A percentile compares a stretch with the other conserved stretches of the same genome.
These are phyloP conservation scores for Etheostoma nigrum DNA, from an alignment of 2,797 vertebrate genomes.

Conservation along the genomic window DNA sequence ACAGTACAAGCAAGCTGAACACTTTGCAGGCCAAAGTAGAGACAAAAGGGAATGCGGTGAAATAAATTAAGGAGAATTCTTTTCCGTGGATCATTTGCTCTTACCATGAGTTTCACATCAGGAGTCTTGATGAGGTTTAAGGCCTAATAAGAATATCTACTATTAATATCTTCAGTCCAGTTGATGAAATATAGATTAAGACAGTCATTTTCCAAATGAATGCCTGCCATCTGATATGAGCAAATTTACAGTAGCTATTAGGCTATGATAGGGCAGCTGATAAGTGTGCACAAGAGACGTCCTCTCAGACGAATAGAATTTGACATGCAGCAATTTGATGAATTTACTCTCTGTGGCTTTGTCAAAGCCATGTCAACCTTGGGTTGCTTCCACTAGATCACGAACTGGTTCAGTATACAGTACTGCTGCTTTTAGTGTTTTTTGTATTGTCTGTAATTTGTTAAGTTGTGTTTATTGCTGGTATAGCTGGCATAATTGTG, in stretches of 20 bases:
- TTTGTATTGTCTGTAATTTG: conserved; percentile 3
- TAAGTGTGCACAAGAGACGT: conserved; percentile 62
- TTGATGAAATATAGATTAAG: conserved; percentile 82
- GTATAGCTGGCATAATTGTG: background rate
- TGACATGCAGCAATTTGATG: conserved; percentile 63
- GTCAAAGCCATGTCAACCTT: conserved; percentile 45
- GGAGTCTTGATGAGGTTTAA: conserved; percentile 69
- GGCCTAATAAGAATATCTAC: conserved; percentile 73
- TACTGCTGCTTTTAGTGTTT: background rate
- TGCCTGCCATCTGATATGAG: conserved; percentile 73
- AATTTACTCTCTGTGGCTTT: conserved; percentile 68
- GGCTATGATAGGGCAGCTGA: conserved; percentile 63
- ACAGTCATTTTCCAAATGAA: conserved; percentile 78
- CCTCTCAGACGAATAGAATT: conserved; percentile 64
- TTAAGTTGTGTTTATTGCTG: conserved; percentile 3
- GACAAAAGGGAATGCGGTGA: conserved; percentile 41
- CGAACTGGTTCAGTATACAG: conserved; percentile 5
- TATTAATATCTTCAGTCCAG: conserved; percentile 75
- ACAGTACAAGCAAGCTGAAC: conserved; percentile 63
- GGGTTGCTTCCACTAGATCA: conserved; percentile 27
- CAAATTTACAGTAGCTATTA: conserved; percentile 79
- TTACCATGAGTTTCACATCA: conserved; percentile 60
- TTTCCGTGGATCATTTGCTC: conserved; percentile 46
- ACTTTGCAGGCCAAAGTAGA: conserved; percentile 36
- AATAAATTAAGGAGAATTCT: conserved; percentile 55